These are phyloP conservation scores for Plecturocebus donacophilus DNA, from an alignment of 2,113 vertebrate species.

Conservation along the genomic window DNA sequence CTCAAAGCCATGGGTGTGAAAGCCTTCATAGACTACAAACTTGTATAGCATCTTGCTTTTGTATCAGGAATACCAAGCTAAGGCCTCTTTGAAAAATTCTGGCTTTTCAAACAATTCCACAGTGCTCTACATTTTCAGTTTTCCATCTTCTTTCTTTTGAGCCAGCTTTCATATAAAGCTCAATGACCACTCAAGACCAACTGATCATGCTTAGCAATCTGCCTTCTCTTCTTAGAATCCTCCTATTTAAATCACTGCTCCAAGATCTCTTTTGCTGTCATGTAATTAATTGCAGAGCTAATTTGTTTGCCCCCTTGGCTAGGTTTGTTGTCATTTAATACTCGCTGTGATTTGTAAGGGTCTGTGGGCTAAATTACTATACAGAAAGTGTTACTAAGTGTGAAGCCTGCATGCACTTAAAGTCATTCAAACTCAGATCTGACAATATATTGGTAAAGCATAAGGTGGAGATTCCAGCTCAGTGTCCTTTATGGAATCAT, in stretches of 20 bases:
- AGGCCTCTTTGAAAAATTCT: not conserved
- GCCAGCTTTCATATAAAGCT: not conserved
- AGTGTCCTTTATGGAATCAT: not conserved
- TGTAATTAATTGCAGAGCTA: not conserved
- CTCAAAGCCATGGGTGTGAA: not conserved
- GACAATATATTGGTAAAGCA: not conserved
- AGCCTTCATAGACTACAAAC: not conserved
- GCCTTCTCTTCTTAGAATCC: not conserved
- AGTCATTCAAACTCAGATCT: not conserved
- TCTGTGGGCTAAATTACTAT: not conserved
- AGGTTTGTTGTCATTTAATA: not conserved
- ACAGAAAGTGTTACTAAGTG: not conserved
- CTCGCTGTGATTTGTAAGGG: not conserved
- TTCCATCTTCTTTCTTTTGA: not conserved
- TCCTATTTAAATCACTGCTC: not conserved
- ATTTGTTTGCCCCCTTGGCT: not conserved
- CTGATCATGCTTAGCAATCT: not conserved
- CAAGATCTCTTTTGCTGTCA: not conserved
- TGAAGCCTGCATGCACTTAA: not conserved
- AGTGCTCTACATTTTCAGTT: not conserved
- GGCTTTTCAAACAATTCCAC: not conserved
- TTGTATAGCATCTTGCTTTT: not conserved
- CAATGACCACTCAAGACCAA: not conserved
- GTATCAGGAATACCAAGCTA: not conserved
- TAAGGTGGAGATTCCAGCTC: not conserved